Evolutionary conservation across 2,888 invertebrate species (phyloP).

Genomic region (Maniola hyperantus): DNA sequence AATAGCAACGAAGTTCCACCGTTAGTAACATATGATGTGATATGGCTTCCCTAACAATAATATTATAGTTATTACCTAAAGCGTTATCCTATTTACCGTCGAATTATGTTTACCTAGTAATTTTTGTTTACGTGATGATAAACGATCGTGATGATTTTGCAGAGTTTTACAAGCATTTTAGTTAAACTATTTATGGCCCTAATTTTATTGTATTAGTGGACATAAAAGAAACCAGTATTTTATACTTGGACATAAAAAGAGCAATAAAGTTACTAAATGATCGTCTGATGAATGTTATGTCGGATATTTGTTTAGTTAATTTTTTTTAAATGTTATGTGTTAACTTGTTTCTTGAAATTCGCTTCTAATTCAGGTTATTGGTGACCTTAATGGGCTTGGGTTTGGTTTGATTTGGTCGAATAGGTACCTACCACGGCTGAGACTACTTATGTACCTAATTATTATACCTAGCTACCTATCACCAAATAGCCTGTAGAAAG

Average conservation of each 20-base stretch:
- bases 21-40: background rate
- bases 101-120: background rate
- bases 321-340: constrained; percentile 1
- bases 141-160: background rate
- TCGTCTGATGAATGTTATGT: constrained; percentile 13
- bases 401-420: background rate
- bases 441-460: background rate
- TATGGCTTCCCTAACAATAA: constrained; percentile 14
- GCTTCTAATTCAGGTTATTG: background rate
- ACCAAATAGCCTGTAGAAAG: no score
- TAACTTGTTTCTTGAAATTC: background rate
- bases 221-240: constrained; percentile 19
- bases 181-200: constrained; percentile 13
- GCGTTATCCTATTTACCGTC: constrained; percentile 5
- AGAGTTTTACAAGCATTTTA: background rate
- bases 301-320: background rate
- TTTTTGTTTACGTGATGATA: background rate
- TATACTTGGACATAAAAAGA: constrained; percentile 15
- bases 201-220: constrained; percentile 16
- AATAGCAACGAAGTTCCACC: background rate
- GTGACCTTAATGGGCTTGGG: background rate
- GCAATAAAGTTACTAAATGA: constrained; percentile 14
- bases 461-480: background rate
- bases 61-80: constrained; percentile 12
- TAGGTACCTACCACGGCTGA: background rate